Percentiles rank a stretch among this genome's conserved stretches.
Conservation (phyloP, 2,797 vertebrate species). For the Chiloscyllium punctatum region DNA sequence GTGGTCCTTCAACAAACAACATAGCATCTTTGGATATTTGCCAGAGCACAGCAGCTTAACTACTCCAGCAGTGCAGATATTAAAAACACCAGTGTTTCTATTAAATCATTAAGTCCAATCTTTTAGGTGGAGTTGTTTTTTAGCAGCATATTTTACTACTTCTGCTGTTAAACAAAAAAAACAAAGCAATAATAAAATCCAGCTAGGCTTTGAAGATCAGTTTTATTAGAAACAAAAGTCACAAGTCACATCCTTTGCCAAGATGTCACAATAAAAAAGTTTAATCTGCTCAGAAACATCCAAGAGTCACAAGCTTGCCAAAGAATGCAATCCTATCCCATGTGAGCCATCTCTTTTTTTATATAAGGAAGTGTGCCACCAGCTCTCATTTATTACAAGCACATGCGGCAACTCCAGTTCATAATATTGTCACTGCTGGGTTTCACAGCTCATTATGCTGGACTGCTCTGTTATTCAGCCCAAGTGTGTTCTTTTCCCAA, state of each 20-base stretch:
- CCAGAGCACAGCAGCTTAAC: background rate
- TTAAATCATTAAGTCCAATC: constrained; percentile 17
- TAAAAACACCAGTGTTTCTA: background rate
- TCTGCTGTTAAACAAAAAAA: constrained; percentile 5
- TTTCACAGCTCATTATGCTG: constrained; percentile 1
- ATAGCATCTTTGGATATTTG: background rate
- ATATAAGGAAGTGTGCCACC: constrained; percentile 26
- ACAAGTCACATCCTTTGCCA: constrained; percentile 25
- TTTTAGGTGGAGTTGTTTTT: constrained; percentile 6
- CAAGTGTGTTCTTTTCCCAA: background rate
- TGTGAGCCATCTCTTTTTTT: constrained; percentile 5
- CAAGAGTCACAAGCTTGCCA: constrained; percentile 18
- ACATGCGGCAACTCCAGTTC: constrained; percentile 19
- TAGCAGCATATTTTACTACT: constrained; percentile 13
- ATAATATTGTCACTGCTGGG: background rate
- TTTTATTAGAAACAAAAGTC: constrained; percentile 30
- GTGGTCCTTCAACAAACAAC: background rate
- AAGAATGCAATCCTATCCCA: constrained; percentile 27
- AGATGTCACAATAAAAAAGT: constrained; percentile 7
- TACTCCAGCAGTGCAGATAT: background rate
- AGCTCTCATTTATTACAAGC: constrained; percentile 12
- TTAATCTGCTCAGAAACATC: constrained; percentile 16
- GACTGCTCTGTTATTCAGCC: background rate
- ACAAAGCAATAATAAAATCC: constrained; percentile 12
- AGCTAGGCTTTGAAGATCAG: constrained; percentile 25